Evolutionary conservation across 2,797 vertebrate genomes (phyloP), one percentile per base, ranked within the genome.

Genomic region (Sebastes vulpes): DNA sequence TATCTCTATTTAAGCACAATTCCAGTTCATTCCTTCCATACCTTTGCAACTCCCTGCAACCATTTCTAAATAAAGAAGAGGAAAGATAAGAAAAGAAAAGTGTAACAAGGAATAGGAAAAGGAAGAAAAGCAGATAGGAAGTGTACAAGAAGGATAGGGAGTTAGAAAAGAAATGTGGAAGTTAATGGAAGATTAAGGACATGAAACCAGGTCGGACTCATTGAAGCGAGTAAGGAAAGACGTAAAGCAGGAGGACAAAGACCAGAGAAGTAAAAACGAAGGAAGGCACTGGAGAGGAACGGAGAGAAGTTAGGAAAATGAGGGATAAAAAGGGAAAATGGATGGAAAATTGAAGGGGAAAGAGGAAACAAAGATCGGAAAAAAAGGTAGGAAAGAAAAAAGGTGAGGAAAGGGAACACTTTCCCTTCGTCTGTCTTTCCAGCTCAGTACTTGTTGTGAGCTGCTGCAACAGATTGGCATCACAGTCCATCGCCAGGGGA

Each of bases 401-500:
- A 28, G 23, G 18, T 21, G 20, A 2, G 7, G 53, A 65, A 50
- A 59, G 10, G 56, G n/a, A 21, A 32, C 50, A 70, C 16, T 74
- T 26, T 78, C 20, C 67, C 20, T 53, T 4, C 5, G 9, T 68
- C 26, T 21, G 20, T 68, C 42, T 78, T 48, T 80, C 76, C 63
- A 69, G 68, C 64, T 86, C 68, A 72, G 59, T 26, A 72, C 76
- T 63, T 72, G 64, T 59, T 81, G 52, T 69, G 83, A 79, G 75
- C 81, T 83, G 76, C 65, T 83, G 82, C 81, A 84, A 89, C 84
- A 89, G 83, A 91, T 77, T 82, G 87, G 59, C 77, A 87, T 87
- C 85, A 72, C 64, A 82, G 77, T 74, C 78, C 78, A 83, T 92
- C 88, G 67, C 82, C 85, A 77, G 82, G 79, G 90, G 84, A 92